These are phyloP conservation scores for Sminthurinus aureus DNA, from an alignment of 2,888 invertebrate genomes.

Conservation along the genomic window DNA sequence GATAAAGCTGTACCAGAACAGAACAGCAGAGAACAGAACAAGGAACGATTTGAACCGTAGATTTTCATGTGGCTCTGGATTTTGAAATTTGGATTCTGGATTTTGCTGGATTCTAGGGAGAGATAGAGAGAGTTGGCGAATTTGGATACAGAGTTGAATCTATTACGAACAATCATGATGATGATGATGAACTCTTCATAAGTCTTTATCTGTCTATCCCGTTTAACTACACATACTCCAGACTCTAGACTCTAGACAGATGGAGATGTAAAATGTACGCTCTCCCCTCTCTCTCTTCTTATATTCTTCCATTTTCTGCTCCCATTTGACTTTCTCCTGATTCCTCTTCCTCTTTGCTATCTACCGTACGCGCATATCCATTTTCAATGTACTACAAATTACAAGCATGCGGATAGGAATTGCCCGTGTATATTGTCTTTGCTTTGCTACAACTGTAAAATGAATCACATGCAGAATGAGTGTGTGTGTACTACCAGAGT, in stretches of 20 bases:
- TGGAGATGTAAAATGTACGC: background rate
- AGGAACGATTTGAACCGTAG: too few relatives aligned
- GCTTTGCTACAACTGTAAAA: background rate
- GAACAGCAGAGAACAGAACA: too few relatives aligned
- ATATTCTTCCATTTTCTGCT: too few relatives aligned
- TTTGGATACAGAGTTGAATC: background rate
- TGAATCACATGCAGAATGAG: background rate
- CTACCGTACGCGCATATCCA: background rate
- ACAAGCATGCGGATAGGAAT: background rate
- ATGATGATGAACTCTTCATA: background rate
- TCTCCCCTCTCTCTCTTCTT: too few relatives aligned
- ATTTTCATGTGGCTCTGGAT: too few relatives aligned
- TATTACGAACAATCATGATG: too few relatives aligned
- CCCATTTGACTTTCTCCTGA: background rate
- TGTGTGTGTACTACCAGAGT: background rate
- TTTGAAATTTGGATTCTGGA: too few relatives aligned
- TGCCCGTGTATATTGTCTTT: background rate
- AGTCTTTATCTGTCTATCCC: background rate
- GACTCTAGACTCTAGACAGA: too few relatives aligned
- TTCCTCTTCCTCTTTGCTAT: background rate
- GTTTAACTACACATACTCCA: too few relatives aligned
- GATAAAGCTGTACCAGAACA: too few relatives aligned
- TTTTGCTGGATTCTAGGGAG: background rate
- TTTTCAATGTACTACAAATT: too few relatives aligned
- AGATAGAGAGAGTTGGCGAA: background rate